Conservation (phyloP, 30 jellyfish, hydroid and myxozoan genomes). For the Turritopsis dohrnii region DNA sequence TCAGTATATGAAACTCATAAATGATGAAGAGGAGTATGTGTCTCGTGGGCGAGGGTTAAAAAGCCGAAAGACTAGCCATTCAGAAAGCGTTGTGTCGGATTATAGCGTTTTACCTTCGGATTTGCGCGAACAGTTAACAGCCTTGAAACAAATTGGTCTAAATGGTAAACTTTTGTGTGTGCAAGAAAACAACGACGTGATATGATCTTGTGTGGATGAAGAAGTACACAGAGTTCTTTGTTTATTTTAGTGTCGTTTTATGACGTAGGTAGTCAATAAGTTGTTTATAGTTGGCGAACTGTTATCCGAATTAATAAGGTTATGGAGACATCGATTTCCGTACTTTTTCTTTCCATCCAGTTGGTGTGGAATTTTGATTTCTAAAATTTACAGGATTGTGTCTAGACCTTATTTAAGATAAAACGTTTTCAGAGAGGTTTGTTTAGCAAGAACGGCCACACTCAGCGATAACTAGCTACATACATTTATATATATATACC, state of each 20-base stretch:
- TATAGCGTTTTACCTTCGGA: conserved; percentile 17
- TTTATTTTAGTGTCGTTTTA: not conserved
- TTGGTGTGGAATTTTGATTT: too few relatives aligned
- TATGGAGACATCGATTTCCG: not conserved
- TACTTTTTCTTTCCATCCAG: too few relatives aligned
- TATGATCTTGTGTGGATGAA: not conserved
- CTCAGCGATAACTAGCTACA: not conserved
- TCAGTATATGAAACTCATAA: conserved; percentile 16
- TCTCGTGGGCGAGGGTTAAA: not conserved
- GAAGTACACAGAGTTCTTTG: not conserved
- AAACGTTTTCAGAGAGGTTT: not conserved
- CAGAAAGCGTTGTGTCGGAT: conserved; percentile 38
- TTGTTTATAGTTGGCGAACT: not conserved
- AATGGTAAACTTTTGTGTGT: not conserved
- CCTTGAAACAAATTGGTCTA: conserved; percentile 6
- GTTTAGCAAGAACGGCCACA: not conserved
- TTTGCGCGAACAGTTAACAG: conserved; percentile 28
- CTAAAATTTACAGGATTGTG: too few relatives aligned
- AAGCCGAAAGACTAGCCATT: conserved; percentile 29
- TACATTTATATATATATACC: not conserved
- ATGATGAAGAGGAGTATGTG: not conserved
- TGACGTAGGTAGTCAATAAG: not conserved
- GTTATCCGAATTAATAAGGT: not conserved
- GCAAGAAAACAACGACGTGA: not conserved
- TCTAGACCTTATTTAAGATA: not conserved